Evolutionary conservation across 2,797 vertebrate genomes (phyloP).

Genomic region (Melanogrammus aeglefinus): DNA sequence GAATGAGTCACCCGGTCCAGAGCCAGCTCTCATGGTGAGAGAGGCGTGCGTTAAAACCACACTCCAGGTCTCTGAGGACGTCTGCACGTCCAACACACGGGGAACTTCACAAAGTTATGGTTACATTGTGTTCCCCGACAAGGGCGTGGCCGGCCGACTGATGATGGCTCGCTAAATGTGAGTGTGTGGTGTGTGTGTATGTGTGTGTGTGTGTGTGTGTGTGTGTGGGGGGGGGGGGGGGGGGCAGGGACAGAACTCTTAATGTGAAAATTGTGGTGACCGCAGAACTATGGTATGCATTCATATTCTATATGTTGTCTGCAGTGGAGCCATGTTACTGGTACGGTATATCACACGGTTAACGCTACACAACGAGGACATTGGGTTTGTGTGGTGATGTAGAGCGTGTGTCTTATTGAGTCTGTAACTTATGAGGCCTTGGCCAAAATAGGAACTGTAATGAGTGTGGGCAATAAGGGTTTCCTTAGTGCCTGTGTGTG

Average conservation of each 20-base stretch:
- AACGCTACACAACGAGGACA: neutral
- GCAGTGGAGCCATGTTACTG: neutral
- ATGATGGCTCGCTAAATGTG: neutral
- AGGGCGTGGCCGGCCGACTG: neutral
- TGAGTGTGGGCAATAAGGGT: constrained; percentile 12
- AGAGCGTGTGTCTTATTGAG: constrained; percentile 18
- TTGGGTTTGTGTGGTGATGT: constrained; percentile 12
- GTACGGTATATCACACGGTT: neutral
- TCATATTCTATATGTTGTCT: neutral
- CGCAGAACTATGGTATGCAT: neutral
- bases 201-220: no score
- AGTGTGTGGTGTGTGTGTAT: constrained; percentile 10
- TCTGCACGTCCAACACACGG: constrained; percentile 44
- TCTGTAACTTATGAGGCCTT: constrained; percentile 14
- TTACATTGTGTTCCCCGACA: constrained; percentile 25
- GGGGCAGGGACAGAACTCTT: neutral
- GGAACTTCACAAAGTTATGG: constrained; percentile 16
- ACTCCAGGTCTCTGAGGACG: constrained; percentile 37
- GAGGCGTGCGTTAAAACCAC: constrained; percentile 29
- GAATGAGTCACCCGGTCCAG: constrained; percentile 59
- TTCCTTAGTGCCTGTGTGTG: constrained; percentile 5
- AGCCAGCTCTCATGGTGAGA: constrained; percentile 22
- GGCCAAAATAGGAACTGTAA: neutral
- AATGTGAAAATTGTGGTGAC: neutral
- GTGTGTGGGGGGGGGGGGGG: neutral